Conservation (phyloP, 1,140 invertebrate species). For the Ctenoplectra terminalis region DNA sequence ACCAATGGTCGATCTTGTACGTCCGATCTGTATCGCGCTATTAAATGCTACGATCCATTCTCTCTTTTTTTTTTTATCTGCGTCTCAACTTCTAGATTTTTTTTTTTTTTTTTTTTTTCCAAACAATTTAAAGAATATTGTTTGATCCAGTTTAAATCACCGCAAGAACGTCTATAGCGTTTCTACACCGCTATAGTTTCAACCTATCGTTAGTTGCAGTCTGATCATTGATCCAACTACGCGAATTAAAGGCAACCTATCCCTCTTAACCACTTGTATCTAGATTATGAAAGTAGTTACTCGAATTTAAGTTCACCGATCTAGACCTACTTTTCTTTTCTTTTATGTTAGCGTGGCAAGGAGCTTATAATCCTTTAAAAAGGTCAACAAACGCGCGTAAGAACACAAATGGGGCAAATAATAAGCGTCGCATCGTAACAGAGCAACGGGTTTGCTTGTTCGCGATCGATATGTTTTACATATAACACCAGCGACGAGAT, state of each 20-base stretch:
- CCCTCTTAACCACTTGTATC: background rate
- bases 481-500: constrained; percentile 9
- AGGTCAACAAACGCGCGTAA: constrained; percentile 3
- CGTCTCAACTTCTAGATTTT: background rate
- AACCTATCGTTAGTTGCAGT: background rate
- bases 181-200: background rate
- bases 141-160: too few relatives aligned
- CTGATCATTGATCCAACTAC: constrained; percentile 36
- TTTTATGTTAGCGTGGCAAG: background rate
- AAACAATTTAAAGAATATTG: too few relatives aligned
- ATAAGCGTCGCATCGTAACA: constrained; percentile 22
- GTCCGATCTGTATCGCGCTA: background rate
- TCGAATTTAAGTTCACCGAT: background rate
- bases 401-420: constrained; percentile 18
- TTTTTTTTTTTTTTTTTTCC: too few relatives aligned
- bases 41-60: background rate
- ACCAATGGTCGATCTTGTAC: background rate
- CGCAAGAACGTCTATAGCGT: background rate
- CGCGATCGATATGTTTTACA: constrained; percentile 62
- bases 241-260: constrained; percentile 5
- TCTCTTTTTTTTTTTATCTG: background rate
- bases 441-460: background rate
- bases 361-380: background rate
- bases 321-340: too few relatives aligned
- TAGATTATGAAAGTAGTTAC: background rate